These are phyloP conservation scores for Bradypodion pumilum DNA, from an alignment of 2,797 vertebrate species.

Conservation along the genomic window DNA sequence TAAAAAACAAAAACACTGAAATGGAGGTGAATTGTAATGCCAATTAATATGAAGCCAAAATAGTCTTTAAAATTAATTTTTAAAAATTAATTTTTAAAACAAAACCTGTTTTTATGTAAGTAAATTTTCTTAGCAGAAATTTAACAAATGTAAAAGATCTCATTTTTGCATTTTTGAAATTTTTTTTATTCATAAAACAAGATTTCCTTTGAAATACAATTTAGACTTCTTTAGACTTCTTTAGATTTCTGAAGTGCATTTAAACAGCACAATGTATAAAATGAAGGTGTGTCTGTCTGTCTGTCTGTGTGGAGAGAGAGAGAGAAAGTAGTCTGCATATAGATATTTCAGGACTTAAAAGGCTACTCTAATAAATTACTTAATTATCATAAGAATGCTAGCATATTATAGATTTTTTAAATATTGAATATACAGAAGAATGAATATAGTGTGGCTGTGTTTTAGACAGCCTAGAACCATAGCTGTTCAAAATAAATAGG, in stretches of 20 bases:
- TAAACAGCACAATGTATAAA: constrained; percentile 26
- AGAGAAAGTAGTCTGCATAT: not conserved
- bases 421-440: constrained; percentile 47
- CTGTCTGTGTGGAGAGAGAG: not conserved
- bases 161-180: constrained; percentile 15
- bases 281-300: not conserved
- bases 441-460: constrained; percentile 65
- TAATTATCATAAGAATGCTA: constrained; percentile 55
- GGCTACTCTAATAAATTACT: constrained; percentile 34
- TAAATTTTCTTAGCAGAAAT: constrained; percentile 31
- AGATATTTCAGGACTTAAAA: constrained; percentile 17
- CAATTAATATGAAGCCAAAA: constrained; percentile 36
- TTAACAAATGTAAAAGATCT: constrained; percentile 44
- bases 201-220: constrained; percentile 32
- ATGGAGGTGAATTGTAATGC: constrained; percentile 34
- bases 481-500: constrained; percentile 52
- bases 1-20: constrained; percentile 34
- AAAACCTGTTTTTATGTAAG: constrained; percentile 46
- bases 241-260: constrained; percentile 50
- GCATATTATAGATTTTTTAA: constrained; percentile 60
- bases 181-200: constrained; percentile 51
- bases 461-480: constrained; percentile 71
- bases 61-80: constrained; percentile 13
- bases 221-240: too few species aligned
- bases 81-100: too few species aligned